Evolutionary conservation across 2,113 vertebrate genomes (phyloP).

Genomic region (Turdus rufiventris): DNA sequence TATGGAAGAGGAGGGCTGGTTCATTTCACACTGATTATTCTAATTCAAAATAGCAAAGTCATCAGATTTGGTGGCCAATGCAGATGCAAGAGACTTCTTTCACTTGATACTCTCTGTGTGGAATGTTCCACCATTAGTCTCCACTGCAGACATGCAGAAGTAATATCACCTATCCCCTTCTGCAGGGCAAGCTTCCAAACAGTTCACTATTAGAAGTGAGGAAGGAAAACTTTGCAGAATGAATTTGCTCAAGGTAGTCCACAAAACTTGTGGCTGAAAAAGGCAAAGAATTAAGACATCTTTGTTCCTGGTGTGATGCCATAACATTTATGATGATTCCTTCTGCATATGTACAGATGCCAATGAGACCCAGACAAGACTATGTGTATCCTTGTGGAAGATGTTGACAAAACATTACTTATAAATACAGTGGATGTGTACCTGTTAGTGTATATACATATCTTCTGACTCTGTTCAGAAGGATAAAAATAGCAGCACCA

Average conservation of each 20-base stretch:
- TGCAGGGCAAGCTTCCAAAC: not conserved
- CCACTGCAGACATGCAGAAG: not conserved
- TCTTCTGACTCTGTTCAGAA: not conserved
- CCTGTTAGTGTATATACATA: not conserved
- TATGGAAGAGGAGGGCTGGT: not conserved
- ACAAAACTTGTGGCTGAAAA: not conserved
- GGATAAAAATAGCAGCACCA: not conserved
- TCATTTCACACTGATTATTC: not conserved
- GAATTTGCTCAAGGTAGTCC: not conserved
- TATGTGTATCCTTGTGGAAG: not conserved
- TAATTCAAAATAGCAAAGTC: conserved; percentile 14
- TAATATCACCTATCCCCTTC: not conserved
- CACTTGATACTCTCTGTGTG: not conserved
- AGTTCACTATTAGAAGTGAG: not conserved
- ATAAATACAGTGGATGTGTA: not conserved
- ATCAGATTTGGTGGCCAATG: not conserved
- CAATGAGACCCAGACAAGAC: not conserved
- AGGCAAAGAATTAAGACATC: not conserved
- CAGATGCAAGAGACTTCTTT: not conserved
- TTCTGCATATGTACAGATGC: not conserved
- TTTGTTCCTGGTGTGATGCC: not conserved
- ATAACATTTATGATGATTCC: not conserved
- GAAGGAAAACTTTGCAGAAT: not conserved
- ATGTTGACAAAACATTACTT: not conserved
- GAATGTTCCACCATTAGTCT: not conserved